A percentile compares a stretch with the other conserved stretches of the same genome.
Conservation (phyloP, 2,888 invertebrate species). For the Laothoe populi region DNA sequence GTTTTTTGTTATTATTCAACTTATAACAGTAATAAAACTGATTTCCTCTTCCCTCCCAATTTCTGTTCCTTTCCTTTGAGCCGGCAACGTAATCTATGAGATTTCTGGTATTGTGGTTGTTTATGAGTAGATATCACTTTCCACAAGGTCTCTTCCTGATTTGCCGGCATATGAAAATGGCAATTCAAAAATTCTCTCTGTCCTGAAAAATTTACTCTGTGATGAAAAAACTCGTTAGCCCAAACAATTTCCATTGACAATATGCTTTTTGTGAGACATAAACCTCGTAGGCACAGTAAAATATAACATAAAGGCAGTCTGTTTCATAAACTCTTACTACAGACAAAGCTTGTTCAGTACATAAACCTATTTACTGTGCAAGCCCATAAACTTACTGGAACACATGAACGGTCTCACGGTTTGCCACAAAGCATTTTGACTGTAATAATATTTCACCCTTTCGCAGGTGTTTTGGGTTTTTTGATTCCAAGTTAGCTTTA, state of each 20-base stretch:
- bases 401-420: constrained; percentile 48
- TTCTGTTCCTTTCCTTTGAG: too few relatives aligned
- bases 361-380: constrained; percentile 49
- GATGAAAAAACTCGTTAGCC: background rate
- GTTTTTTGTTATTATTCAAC: too few relatives aligned
- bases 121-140: too few relatives aligned
- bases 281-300: constrained; percentile 16
- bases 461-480: background rate
- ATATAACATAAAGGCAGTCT: constrained; percentile 29
- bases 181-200: too few relatives aligned
- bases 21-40: too few relatives aligned
- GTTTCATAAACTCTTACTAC: constrained; percentile 14
- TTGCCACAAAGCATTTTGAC: constrained; percentile 38
- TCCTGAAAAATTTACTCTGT: background rate
- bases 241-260: background rate
- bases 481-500: background rate
- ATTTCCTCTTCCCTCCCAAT: too few relatives aligned
- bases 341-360: constrained; percentile 40
- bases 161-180: too few relatives aligned
- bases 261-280: background rate
- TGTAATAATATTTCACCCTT: constrained; percentile 29
- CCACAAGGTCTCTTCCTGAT: too few relatives aligned
- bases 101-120: too few relatives aligned
- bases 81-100: too few relatives aligned
- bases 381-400: constrained; percentile 42